Evolutionary conservation across 2,888 invertebrate genomes (phyloP), one percentile per base, ranked within the genome.

Genomic region (Perizoma affinitatum): DNA sequence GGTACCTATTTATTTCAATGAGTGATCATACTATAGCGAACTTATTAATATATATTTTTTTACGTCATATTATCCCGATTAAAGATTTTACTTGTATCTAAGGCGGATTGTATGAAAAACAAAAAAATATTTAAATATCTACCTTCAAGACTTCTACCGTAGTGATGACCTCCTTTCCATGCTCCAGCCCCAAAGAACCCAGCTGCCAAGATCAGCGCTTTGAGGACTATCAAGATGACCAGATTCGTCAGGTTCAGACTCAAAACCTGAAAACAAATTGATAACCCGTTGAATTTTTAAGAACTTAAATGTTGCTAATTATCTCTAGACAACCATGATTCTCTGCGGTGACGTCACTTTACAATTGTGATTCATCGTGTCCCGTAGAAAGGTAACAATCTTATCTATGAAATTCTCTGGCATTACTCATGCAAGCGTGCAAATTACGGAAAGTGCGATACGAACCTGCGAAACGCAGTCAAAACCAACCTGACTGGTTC

Each of bases 221-320:
- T 97, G 63, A 97, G 88, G 38, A 97, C 93, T 52, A 97, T 92
- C 58, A 97, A 92, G 63, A 97, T 95, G 49, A 97, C 90, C 65
- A 97, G 86, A 82, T 97, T 97, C 0, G 97, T 96, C 59, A 97
- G 85, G 87, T 97, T 97, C 54, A 97, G 86, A 73, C 97, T 97
- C 48, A 97, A 87, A 4, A 96, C 95, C 95, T 95, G 85, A 0
- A 81, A 71, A 35, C 10, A 61, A 48, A 44, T 35, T 0, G 43
- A 52, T 34, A 8, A 6, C 22, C 9, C 44, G 53, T 58, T 46
- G 6, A 57, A 7, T 33, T 10, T 54, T 36, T 11, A 54, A 58
- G 34, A 47, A 41, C 51, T 54, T 61, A 61, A 60, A 60, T 42
- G 33, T 9, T 48, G 54, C 60, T 62, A 55, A 60, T 64, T 62